phyloP scores from a whole-genome alignment of 2,888 invertebrate genomes.

The Axea sp. region DNA sequence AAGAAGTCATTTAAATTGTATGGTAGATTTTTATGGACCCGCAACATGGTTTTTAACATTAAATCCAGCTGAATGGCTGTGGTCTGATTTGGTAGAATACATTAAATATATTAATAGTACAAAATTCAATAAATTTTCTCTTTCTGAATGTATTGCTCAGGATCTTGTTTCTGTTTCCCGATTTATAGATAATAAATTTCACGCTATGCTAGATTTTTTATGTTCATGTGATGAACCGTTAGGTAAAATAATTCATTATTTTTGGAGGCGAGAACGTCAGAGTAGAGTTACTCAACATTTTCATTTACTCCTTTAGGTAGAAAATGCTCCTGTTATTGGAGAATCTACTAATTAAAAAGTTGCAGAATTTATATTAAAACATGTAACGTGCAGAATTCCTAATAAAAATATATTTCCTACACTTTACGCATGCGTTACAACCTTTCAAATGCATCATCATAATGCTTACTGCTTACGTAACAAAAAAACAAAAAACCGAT shows the following conservation, averaged over 20 bases:
- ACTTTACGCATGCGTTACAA: too few species aligned
- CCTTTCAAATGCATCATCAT: too few species aligned
- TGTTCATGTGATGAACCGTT: neutral
- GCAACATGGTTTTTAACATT: neutral
- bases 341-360: neutral
- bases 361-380: slow-evolving; percentile 59
- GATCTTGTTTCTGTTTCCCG: neutral
- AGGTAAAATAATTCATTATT: neutral
- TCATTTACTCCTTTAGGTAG: neutral
- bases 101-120: neutral
- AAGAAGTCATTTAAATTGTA: neutral
- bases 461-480: too few species aligned
- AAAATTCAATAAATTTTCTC: neutral
- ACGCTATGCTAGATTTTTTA: neutral
- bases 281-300: neutral
- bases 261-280: neutral
- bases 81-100: neutral
- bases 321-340: neutral
- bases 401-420: too few species aligned
- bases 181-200: slow-evolving; percentile 5
- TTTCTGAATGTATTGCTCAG: neutral
- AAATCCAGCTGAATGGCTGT: neutral
- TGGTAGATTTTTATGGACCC: neutral
- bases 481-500: too few species aligned
- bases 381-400: slow-evolving; percentile 34